Evolutionary conservation across 1,140 invertebrate genomes (phyloP), one percentile per base, ranked within the genome.

Genomic region (Brachionus rubens): DNA sequence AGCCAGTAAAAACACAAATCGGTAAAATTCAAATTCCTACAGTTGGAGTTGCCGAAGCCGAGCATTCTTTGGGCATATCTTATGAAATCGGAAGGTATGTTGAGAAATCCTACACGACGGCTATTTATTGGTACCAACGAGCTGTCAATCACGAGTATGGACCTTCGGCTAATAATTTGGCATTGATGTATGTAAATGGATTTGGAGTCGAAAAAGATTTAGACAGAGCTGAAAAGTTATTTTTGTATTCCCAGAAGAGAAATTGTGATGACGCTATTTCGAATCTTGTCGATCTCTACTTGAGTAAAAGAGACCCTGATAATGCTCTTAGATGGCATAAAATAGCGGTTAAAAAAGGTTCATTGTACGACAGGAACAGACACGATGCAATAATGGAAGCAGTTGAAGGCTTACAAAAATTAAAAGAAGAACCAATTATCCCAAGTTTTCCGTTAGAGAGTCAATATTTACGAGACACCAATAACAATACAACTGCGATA

Each of bases 161-260:
- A 21, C 21, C 59, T 43, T 40, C 59, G 3, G 59, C 59, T 16
- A 65, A 65, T 14, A 65, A 65, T 24, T 26, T 65, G 4, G 59
- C 16, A 21, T 14, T 65, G 40, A 43, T 65, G 19, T 43, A 26
- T 4, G 24, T 65, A 16, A 65, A 43, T 43, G 36, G 9, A 2
- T 7, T 14, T 24, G 59, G 16, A 26, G 40, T 65, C 5, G 7
- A 21, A 3, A 65, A 24, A 19, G 40, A 65, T 65, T 26, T 65
- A 6, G 40, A 43, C 9, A 16, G 40, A 12, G 59, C 59, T 41
- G 36, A 65, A 26, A 3, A 43, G 10, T 43, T 65, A 36, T 26
- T 65, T 59, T 30, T 59, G 54, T 59, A 30, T n/a, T 30, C 26
- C n/a, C 54, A 59, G 10, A 59, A 59, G 33, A 59, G 33, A 59